These are phyloP conservation scores for Pollimyrus isidori DNA, from an alignment of 2,113 vertebrate genomes.

Conservation along the genomic window DNA sequence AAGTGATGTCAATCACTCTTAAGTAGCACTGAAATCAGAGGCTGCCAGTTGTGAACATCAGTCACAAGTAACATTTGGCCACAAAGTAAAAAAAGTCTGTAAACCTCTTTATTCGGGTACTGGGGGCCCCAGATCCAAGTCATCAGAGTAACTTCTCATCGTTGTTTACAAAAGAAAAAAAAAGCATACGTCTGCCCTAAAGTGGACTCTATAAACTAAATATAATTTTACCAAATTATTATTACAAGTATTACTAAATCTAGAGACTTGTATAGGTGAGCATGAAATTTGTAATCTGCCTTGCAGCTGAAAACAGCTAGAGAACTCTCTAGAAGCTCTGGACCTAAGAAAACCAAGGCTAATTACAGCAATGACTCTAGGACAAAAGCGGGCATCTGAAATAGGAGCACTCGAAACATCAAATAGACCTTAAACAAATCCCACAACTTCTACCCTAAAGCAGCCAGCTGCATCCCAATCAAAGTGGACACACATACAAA, in stretches of 20 bases:
- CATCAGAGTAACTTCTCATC: not conserved
- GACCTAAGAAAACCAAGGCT: not conserved
- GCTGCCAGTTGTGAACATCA: not conserved
- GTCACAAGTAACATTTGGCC: not conserved
- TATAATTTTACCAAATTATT: not conserved
- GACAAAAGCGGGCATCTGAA: not conserved
- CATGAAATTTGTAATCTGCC: not conserved
- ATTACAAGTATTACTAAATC: not conserved
- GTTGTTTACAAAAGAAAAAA: not conserved
- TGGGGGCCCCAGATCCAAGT: not conserved
- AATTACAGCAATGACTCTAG: not conserved
- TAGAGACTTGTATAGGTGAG: not conserved
- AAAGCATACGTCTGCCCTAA: not conserved
- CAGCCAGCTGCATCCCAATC: not conserved
- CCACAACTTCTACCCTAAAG: not conserved
- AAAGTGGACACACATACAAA: not conserved
- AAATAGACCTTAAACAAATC: conserved; percentile 19
- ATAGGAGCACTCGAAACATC: not conserved
- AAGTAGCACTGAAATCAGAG: not conserved
- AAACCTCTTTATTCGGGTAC: not conserved
- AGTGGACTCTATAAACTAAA: not conserved
- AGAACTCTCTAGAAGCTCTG: not conserved
- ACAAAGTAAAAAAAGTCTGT: not conserved
- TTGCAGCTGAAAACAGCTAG: not conserved
- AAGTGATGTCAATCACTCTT: not conserved